Percentiles rank a stretch among this genome's conserved stretches.
Evolutionary conservation across 30 jellyfish, hydroid and myxozoan species (phyloP).

Genomic region (Chrysaora quinquecirrha): DNA sequence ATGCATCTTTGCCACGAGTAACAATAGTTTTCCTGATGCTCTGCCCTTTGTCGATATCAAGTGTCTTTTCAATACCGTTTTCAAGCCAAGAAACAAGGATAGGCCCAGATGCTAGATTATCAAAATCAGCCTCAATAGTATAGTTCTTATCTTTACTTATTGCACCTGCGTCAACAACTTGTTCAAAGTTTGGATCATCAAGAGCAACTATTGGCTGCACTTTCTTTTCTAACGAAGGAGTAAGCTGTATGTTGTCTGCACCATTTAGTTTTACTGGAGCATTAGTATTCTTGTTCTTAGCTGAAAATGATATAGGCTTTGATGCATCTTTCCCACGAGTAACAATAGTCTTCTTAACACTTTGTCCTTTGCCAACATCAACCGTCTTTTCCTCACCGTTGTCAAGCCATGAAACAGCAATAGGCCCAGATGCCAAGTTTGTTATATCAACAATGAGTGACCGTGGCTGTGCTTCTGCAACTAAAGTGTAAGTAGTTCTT

Average conservation of each 20-base stretch:
- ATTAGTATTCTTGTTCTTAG: background rate
- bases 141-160: no score
- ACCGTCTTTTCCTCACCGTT: background rate
- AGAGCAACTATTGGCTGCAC: background rate
- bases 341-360: background rate
- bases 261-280: background rate
- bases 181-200: background rate
- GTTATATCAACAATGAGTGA: slow-evolving; percentile 1
- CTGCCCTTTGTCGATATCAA: slow-evolving; percentile 22
- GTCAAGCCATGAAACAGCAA: slow-evolving; percentile 6
- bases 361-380: slow-evolving; percentile 11
- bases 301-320: background rate
- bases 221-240: slow-evolving; percentile 11
- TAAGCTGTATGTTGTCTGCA: background rate
- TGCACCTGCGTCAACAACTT: no score
- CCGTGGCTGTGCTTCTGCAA: background rate
- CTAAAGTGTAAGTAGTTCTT: background rate
- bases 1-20: background rate
- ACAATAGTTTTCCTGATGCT: slow-evolving; percentile 2
- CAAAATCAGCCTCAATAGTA: no score
- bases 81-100: slow-evolving; percentile 31
- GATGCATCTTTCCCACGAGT: background rate
- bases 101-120: slow-evolving; percentile 9
- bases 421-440: background rate
- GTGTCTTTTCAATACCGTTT: background rate